These are phyloP conservation scores for Macquaria ambigua DNA, from an alignment of 2,113 vertebrate genomes.

Conservation along the genomic window DNA sequence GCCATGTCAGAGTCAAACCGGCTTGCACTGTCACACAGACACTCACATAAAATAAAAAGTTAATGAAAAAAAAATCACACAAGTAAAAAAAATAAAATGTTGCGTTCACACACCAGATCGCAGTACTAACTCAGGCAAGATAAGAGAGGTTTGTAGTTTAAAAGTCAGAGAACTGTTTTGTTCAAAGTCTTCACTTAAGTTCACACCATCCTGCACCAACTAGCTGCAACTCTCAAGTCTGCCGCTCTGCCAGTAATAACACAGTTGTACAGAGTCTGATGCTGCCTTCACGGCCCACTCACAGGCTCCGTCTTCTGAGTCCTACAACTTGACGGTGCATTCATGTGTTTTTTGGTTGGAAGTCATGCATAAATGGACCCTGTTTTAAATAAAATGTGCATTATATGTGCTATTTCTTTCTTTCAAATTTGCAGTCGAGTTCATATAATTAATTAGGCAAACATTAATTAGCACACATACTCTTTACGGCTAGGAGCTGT, in stretches of 20 bases:
- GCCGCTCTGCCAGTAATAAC: slow-evolving; percentile 44
- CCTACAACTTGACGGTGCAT: slow-evolving; percentile 1
- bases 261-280: slow-evolving; percentile 12
- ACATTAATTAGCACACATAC: neutral
- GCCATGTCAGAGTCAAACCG: slow-evolving; percentile 80
- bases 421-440: neutral
- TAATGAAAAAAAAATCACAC: neutral
- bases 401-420: neutral
- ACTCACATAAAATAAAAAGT: slow-evolving; percentile 25
- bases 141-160: neutral
- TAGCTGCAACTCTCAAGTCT: slow-evolving; percentile 49
- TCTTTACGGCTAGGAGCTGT: neutral
- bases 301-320: slow-evolving; percentile 37
- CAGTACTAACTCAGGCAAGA: neutral
- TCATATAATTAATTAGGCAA: neutral
- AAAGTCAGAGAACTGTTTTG: neutral
- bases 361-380: neutral
- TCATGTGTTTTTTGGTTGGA: neutral
- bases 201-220: slow-evolving; percentile 51
- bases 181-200: slow-evolving; percentile 33
- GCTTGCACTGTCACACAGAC: slow-evolving; percentile 43
- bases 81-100: neutral
- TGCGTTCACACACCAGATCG: neutral
- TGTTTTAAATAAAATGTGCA: too few species aligned
- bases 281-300: slow-evolving; percentile 70